Evolutionary conservation across 2,888 invertebrate genomes (phyloP).

Genomic region (Ariolimax columbianus): DNA sequence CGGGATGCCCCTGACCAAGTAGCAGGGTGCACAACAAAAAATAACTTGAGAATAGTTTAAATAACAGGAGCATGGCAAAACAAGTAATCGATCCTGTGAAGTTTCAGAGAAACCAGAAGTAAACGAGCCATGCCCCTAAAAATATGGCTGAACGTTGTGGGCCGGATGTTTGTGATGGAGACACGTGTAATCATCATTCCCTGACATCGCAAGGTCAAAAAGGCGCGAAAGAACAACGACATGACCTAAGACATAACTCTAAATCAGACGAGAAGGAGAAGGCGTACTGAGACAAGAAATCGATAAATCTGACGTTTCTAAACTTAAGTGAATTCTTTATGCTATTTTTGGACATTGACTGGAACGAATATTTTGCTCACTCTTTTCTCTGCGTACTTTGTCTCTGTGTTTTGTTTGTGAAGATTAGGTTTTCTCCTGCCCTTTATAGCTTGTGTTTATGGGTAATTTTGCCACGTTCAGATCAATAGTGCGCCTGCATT

Average conservation of each 20-base stretch:
- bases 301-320: conserved; percentile 11
- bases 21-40: too few relatives aligned
- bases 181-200: conserved; percentile 8
- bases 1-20: too few relatives aligned
- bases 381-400: neutral
- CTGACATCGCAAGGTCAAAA: neutral
- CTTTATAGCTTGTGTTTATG: conserved; percentile 20
- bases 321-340: neutral
- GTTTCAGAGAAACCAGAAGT: conserved; percentile 17
- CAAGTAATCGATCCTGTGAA: neutral
- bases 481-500: conserved; percentile 9
- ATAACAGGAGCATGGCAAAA: too few relatives aligned
- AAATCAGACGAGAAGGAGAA: neutral
- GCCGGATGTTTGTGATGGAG: conserved; percentile 17
- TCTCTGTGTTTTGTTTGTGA: neutral
- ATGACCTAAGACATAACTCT: neutral
- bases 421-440: conserved; percentile 5
- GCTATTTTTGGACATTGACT: neutral
- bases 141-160: neutral
- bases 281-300: neutral
- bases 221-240: neutral
- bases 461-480: conserved; percentile 3
- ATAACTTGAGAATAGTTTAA: too few relatives aligned
- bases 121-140: conserved; percentile 45
- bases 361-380: neutral